Evolutionary conservation across 2,888 invertebrate genomes (phyloP).

Genomic region (Athetis lepigone): DNA sequence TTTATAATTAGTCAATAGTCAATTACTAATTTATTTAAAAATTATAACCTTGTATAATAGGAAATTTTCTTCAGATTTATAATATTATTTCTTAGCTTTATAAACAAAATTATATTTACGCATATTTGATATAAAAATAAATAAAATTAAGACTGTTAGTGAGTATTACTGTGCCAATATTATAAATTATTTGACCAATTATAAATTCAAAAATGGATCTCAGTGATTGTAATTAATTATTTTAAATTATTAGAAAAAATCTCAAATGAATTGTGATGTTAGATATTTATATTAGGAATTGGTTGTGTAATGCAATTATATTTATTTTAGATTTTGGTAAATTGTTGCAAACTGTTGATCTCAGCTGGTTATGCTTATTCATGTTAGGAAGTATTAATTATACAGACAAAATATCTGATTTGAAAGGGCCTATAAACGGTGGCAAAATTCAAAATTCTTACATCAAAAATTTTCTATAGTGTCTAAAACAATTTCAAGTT

Average conservation of each 20-base stretch:
- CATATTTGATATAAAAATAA: conserved; percentile 12
- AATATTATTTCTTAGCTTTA: conserved; percentile 1
- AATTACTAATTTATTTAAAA: background rate
- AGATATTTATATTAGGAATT: conserved; percentile 26
- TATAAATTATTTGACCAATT: conserved; percentile 20
- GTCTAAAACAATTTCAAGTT: no score
- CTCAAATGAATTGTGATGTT: conserved; percentile 39
- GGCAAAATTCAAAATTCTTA: no score
- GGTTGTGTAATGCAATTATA: conserved; percentile 37
- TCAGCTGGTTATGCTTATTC: background rate
- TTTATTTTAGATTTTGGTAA: conserved; percentile 33
- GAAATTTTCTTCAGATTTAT: background rate
- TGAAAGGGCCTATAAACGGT: no score
- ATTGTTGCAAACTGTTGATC: conserved; percentile 21
- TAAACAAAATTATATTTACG: conserved; percentile 6
- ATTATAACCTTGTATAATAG: background rate
- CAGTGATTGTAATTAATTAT: conserved; percentile 49
- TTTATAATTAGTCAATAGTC: background rate
- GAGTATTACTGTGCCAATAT: conserved; percentile 46
- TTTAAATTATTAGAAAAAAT: conserved; percentile 22
- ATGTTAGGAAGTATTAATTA: background rate
- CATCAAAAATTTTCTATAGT: no score
- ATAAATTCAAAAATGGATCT: conserved; percentile 50
- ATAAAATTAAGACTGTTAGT: conserved; percentile 36
- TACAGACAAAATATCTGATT: no score